Base-by-base conservation (phyloP, 2,797 vertebrate genomes). In the Botia almorhae region DNA sequence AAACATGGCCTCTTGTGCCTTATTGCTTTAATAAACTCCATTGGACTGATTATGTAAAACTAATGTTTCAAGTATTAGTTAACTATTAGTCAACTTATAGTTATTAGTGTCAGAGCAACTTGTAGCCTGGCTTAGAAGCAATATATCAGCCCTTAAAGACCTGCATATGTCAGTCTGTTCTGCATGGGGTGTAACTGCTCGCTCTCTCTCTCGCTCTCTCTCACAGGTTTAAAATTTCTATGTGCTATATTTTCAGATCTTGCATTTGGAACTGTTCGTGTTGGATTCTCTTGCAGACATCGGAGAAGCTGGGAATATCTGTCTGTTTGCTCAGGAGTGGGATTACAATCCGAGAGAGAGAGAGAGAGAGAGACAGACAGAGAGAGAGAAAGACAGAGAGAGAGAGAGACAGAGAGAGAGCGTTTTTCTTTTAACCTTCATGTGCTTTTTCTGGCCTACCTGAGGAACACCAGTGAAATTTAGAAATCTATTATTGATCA, bases 301-400 rank as follows among this genome's bases (percentile, higher is more conserved):
- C 6, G 13, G 61, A 82, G 69, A 78, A 70, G 12, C 63, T 77
- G 75, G 26, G 69, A 78, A 78, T 67, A 73, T 67, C 11, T 78
- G 36, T 56, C 33, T 53, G 33, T 46, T 55, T 75, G 43, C 67
- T 61, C 21, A 78, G 36, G 19, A 78, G 75, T 39, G 12, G 23
- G 60, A 72, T 82, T 70, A 81, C 7, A 46, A 69, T 75, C 56
- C 29, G 4, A 29, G 29, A 29, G 1, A 29, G 29, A 29, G 29
- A 29, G 29, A 4, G 1, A 29, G 29, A 29, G 29, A 29, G 29
- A 29, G 29, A 29, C 29, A 29, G 29, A 29, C n/a, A n/a, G n/a
- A n/a, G n/a, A n/a, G n/a, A n/a, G n/a, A n/a, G n/a, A n/a, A n/a
- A n/a, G n/a, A 76, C 58, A 71, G 80, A 76, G 48, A 64, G 26